These are phyloP conservation scores for Artemia sinica DNA, from an alignment of 2,888 invertebrate genomes.

Conservation along the genomic window DNA sequence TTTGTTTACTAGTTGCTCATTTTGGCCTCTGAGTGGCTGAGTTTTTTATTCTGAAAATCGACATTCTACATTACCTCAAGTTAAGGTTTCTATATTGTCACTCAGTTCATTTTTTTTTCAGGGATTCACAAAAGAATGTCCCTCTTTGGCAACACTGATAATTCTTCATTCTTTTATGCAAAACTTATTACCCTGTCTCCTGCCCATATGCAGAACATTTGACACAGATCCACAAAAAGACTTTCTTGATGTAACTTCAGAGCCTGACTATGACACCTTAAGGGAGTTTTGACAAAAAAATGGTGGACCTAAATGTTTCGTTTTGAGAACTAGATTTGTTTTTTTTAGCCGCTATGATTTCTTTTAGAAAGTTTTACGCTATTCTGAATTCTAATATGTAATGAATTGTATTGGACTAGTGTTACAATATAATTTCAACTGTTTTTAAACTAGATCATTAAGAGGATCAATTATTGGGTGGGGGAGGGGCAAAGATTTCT, in stretches of 20 bases:
- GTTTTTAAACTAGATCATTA: too few species aligned
- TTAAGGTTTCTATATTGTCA: not conserved
- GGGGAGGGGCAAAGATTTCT: too few species aligned
- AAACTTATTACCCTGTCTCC: conserved; percentile 79
- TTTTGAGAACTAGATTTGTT: not conserved
- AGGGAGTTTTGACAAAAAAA: not conserved
- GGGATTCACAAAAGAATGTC: conserved; percentile 95
- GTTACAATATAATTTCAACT: too few species aligned
- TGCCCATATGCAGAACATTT: conserved; percentile 48
- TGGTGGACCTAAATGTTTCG: conserved; percentile 1
- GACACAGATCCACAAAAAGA: conserved; percentile 13
- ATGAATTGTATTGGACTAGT: too few species aligned
- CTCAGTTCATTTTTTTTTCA: conserved; percentile 35
- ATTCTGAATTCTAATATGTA: too few species aligned
- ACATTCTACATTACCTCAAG: not conserved
- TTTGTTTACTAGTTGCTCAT: too few species aligned
- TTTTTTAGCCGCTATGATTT: too few species aligned
- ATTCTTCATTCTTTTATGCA: conserved; percentile 97
- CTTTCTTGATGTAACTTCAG: not conserved
- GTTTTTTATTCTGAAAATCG: too few species aligned
- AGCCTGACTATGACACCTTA: conserved; percentile 1
- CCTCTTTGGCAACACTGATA: conserved; percentile 71
- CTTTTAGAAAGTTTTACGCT: too few species aligned
- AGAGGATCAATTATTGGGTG: too few species aligned
- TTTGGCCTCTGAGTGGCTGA: too few species aligned